Conservation (phyloP, 2,797 vertebrate species). For the Glossophaga mutica region DNA sequence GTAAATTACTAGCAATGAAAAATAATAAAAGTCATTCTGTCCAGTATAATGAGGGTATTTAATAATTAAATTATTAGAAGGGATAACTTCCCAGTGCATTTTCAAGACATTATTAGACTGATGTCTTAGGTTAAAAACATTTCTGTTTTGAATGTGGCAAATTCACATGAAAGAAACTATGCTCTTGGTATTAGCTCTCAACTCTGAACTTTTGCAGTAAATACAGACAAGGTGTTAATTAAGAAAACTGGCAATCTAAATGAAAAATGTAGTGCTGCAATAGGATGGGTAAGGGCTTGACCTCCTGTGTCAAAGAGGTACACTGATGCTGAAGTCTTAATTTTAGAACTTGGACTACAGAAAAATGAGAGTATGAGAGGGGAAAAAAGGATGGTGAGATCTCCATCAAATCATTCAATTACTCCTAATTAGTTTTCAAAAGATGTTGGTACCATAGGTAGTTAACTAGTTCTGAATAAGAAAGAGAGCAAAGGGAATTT, state of each 20-base stretch:
- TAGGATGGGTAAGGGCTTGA: not conserved
- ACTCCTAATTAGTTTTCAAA: constrained; percentile 45
- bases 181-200: not conserved
- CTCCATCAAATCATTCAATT: constrained; percentile 6
- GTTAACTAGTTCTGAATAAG: not conserved
- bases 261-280: constrained; percentile 26
- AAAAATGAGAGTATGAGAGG: not conserved
- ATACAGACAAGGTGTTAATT: constrained; percentile 65
- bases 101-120: not conserved
- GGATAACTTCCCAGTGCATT: not conserved
- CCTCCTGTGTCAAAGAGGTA: not conserved
- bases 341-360: not conserved
- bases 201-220: constrained; percentile 28
- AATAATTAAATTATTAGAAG: constrained; percentile 6
- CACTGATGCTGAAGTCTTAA: not conserved
- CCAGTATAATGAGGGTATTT: not conserved
- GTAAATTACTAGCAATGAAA: not conserved
- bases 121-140: not conserved
- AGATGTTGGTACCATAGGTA: not conserved
- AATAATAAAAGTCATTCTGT: not conserved
- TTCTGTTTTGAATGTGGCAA: constrained; percentile 25
- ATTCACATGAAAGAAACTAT: not conserved
- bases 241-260: constrained; percentile 46
- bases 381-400: not conserved
- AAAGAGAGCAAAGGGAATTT: not conserved